A percentile compares a stretch with the other conserved stretches of the same genome.
Conservation (phyloP, 2,797 vertebrate genomes). For the Paguma larvata region DNA sequence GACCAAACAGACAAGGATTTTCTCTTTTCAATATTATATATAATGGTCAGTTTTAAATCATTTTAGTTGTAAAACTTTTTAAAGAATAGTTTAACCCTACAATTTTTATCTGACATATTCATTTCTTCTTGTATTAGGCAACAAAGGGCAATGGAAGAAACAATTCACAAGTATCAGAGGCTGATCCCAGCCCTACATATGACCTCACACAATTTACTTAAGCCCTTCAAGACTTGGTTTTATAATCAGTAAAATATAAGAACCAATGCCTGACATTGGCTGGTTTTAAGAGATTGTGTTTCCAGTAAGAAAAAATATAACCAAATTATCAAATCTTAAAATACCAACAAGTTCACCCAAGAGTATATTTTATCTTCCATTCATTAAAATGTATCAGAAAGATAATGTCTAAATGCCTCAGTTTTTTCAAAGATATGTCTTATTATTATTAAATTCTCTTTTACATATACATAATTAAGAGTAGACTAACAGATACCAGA, state of each 20-base stretch:
- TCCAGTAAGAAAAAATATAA: neutral
- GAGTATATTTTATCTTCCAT: neutral
- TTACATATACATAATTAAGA: neutral
- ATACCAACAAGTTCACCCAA: neutral
- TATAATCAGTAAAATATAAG: neutral
- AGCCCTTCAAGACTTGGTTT: neutral
- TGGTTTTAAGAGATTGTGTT: neutral
- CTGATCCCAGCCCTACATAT: neutral
- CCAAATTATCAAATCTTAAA: slow-evolving; percentile 46
- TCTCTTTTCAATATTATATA: slow-evolving; percentile 13
- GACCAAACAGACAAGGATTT: slow-evolving; percentile 52
- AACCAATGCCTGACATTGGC: neutral
- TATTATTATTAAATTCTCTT: neutral
- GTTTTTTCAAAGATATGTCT: neutral
- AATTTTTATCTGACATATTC: neutral
- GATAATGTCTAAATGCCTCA: neutral
- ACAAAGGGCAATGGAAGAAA: neutral
- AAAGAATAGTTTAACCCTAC: neutral
- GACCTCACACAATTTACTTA: neutral
- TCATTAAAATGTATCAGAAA: slow-evolving; percentile 41
- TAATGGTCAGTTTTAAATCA: slow-evolving; percentile 63
- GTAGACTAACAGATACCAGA: neutral
- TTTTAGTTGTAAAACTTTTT: slow-evolving; percentile 40
- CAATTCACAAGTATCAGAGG: neutral
- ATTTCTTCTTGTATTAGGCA: slow-evolving; percentile 20